A percentile compares a stretch with the other conserved stretches of the same genome.
phyloP scores from a whole-genome alignment of 35 echinoderm and acorn worm species.

The Anneissia japonica region DNA sequence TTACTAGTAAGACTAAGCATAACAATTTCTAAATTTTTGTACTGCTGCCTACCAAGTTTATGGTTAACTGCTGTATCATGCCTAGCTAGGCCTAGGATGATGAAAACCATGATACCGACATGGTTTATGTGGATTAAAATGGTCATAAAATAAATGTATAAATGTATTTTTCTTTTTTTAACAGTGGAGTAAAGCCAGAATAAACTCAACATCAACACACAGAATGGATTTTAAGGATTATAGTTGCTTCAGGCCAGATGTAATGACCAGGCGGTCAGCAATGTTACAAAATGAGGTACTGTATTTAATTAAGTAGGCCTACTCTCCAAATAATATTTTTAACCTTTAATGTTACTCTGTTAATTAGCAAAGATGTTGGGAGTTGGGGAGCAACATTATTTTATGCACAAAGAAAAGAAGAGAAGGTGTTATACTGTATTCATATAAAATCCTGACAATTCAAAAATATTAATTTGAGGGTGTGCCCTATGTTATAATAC shows the following conservation, averaged over 20 bases:
- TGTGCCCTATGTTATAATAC: neutral
- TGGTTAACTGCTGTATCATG: too few relatives aligned
- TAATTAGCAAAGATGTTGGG: neutral
- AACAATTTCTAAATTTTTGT: too few relatives aligned
- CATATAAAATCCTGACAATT: neutral
- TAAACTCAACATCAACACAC: conserved; percentile 75
- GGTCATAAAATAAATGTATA: too few relatives aligned
- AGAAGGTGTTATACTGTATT: neutral
- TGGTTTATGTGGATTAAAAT: too few relatives aligned
- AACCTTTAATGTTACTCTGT: neutral
- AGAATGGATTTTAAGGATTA: conserved; percentile 66
- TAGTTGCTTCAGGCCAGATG: conserved; percentile 60
- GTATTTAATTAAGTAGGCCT: neutral
- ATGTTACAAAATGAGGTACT: conserved; percentile 92
- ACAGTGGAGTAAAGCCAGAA: conserved; percentile 61
- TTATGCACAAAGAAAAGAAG: neutral
- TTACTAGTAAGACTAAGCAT: too few relatives aligned
- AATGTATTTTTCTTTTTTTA: neutral
- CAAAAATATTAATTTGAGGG: neutral
- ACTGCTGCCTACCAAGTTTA: too few relatives aligned
- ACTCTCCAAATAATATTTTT: neutral
- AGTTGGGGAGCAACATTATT: neutral
- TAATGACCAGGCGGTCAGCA: conserved; percentile 83
- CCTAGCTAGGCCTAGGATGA: too few relatives aligned
- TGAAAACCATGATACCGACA: too few relatives aligned